Percentiles rank a stretch among this genome's conserved stretches.
phyloP scores from a whole-genome alignment of 2,888 invertebrate genomes.

The Chesias legatella region DNA sequence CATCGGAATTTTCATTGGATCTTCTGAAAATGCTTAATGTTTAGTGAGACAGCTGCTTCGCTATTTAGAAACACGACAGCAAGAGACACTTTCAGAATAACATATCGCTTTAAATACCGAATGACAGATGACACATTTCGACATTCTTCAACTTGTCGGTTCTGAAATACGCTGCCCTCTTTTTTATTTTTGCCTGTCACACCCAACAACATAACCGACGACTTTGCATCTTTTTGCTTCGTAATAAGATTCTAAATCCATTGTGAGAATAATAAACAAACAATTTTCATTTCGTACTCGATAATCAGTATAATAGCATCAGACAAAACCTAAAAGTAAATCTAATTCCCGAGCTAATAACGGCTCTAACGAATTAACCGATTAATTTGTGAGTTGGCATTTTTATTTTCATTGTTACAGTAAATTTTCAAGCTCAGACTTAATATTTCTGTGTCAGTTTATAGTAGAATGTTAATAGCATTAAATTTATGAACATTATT shows the following conservation, averaged over 20 bases:
- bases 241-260: conserved; percentile 31
- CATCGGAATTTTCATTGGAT: conserved; percentile 59
- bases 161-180: conserved; percentile 65
- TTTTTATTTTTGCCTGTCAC: conserved; percentile 59
- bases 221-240: conserved; percentile 40
- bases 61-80: conserved; percentile 66
- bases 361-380: conserved; percentile 51
- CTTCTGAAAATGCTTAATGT: conserved; percentile 58
- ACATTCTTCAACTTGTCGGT: conserved; percentile 79
- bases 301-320: conserved; percentile 56
- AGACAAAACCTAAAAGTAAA: conserved; percentile 54
- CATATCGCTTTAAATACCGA: conserved; percentile 78
- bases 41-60: conserved; percentile 63
- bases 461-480: conserved; percentile 48
- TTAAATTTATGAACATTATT: conserved; percentile 61
- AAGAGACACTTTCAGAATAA: conserved; percentile 68
- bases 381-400: conserved; percentile 30
- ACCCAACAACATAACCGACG: conserved; percentile 10
- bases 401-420: conserved; percentile 29
- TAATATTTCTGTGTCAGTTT: conserved; percentile 40
- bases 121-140: conserved; percentile 80
- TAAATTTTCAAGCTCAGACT: conserved; percentile 19
- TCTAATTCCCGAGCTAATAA: conserved; percentile 56
- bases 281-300: conserved; percentile 39
- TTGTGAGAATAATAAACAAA: conserved; percentile 11